Evolutionary conservation across 35 echinoderm and acorn worm species (phyloP).

Genomic region (Acanthaster planci): DNA sequence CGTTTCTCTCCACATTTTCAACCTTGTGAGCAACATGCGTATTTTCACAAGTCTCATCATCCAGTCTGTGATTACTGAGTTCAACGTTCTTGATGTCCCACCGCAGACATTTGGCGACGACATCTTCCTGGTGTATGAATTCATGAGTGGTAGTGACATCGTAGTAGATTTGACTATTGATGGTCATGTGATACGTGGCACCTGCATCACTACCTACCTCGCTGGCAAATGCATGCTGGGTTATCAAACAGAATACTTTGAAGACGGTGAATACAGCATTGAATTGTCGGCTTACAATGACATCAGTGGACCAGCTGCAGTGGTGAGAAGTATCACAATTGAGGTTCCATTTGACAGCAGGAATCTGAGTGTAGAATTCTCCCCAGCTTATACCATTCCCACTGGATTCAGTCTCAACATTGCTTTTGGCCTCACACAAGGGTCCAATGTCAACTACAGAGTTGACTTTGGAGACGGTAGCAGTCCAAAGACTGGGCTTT

Average conservation of each 20-base stretch:
- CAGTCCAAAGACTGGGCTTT: background rate
- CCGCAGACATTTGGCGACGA: background rate
- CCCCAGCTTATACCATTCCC: background rate
- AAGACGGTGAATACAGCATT: background rate
- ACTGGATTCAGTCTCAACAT: background rate
- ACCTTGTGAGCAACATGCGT: conserved; percentile 7
- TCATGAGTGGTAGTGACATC: background rate
- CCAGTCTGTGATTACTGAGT: background rate
- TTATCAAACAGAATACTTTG: background rate
- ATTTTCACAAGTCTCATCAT: background rate
- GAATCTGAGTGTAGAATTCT: background rate
- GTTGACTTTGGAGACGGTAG: conserved; percentile 31
- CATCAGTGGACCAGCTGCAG: background rate
- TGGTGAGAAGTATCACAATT: background rate
- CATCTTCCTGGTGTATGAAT: background rate
- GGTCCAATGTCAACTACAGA: background rate
- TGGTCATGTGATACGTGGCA: background rate
- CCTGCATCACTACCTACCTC: background rate
- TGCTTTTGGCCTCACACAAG: background rate
- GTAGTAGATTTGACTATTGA: background rate
- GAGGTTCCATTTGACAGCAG: background rate
- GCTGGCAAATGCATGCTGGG: conserved; percentile 4
- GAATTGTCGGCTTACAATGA: conserved; percentile 4
- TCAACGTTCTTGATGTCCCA: background rate
- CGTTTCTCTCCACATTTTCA: background rate